Percentiles rank a stretch among this genome's conserved stretches.
Conservation (phyloP, 2,888 invertebrate genomes). For the Sceliomorpha sp. region DNA sequence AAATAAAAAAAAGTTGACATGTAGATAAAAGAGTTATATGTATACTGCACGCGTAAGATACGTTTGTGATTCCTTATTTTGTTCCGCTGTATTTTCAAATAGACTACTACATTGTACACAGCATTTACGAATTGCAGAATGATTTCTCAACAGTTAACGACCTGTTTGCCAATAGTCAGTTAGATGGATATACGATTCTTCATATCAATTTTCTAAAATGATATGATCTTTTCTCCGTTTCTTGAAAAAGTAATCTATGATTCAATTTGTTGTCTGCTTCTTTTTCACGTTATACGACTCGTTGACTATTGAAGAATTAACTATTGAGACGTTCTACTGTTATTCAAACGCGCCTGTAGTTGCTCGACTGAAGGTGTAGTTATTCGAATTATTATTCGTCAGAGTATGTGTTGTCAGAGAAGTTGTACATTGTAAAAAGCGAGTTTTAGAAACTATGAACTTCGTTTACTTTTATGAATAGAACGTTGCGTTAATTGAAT, state of each 20-base stretch:
- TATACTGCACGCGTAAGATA: constrained; percentile 44
- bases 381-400: constrained; percentile 19
- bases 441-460: constrained; percentile 24
- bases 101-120: constrained; percentile 41
- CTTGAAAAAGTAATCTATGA: too few relatives aligned
- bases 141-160: constrained; percentile 36
- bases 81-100: constrained; percentile 27
- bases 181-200: too few relatives aligned
- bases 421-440: constrained; percentile 29
- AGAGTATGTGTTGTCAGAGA: constrained; percentile 22
- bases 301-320: constrained; percentile 10
- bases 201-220: too few relatives aligned
- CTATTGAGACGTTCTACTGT: constrained; percentile 42
- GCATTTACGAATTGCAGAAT: constrained; percentile 46
- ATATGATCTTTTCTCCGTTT: too few relatives aligned
- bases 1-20: constrained; percentile 37
- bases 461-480: constrained; percentile 29
- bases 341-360: constrained; percentile 38
- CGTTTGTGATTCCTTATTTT: constrained; percentile 7
- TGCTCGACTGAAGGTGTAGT: constrained; percentile 42
- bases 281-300: too few relatives aligned
- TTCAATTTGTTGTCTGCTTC: too few relatives aligned
- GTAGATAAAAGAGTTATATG: constrained; percentile 36
- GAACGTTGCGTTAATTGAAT: constrained; percentile 39
- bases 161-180: too few relatives aligned